These are phyloP conservation scores for Chelonus formosanus DNA, from an alignment of 2,888 invertebrate species.

Conservation along the genomic window DNA sequence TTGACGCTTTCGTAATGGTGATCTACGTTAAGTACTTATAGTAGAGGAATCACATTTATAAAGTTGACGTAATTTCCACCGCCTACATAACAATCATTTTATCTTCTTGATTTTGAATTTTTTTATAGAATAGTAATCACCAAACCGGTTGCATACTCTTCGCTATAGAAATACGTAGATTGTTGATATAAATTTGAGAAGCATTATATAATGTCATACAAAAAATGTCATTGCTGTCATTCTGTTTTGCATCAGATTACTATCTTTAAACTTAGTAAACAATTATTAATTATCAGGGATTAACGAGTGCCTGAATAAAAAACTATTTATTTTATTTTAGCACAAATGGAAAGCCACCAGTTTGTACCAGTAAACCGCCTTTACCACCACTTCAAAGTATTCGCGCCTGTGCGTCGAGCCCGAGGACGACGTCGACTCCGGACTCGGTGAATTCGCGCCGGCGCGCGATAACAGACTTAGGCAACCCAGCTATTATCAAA, in stretches of 20 bases:
- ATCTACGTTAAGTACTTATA: slow-evolving; percentile 13
- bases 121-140: slow-evolving; percentile 9
- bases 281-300: background rate
- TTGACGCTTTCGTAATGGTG: slow-evolving; percentile 52
- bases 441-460: slow-evolving; percentile 58
- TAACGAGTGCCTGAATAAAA: slow-evolving; percentile 22
- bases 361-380: slow-evolving; percentile 61
- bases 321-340: slow-evolving; percentile 34
- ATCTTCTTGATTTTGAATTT: slow-evolving; percentile 6
- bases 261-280: background rate
- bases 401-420: slow-evolving; percentile 58
- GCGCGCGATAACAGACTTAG: slow-evolving; percentile 65
- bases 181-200: too few relatives aligned
- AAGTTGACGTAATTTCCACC: slow-evolving; percentile 37
- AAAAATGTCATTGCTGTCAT: too few relatives aligned
- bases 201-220: too few relatives aligned
- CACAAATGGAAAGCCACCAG: slow-evolving; percentile 62
- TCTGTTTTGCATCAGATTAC: too few relatives aligned
- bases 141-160: slow-evolving; percentile 4
- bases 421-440: slow-evolving; percentile 65
- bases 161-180: too few relatives aligned
- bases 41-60: slow-evolving; percentile 23
- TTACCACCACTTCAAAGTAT: slow-evolving; percentile 53
- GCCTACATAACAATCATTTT: slow-evolving; percentile 39
- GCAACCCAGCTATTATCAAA: slow-evolving; percentile 64